A percentile compares a stretch with the other conserved stretches of the same genome.
Evolutionary conservation across 1,140 invertebrate species (phyloP).

Genomic region (Elysia chlorotica): DNA sequence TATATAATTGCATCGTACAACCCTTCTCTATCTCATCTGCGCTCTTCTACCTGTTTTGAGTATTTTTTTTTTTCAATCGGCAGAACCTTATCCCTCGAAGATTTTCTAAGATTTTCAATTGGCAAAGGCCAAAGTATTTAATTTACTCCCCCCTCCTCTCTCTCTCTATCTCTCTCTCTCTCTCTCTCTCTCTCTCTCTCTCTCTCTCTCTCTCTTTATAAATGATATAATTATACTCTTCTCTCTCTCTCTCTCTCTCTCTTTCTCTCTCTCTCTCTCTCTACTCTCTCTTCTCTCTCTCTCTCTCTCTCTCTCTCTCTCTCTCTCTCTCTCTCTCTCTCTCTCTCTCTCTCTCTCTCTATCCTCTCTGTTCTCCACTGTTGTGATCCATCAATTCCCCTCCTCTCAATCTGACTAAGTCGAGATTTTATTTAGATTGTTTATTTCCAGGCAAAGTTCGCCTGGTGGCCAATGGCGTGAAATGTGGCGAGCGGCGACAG

Average conservation of each 20-base stretch:
- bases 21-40: background rate
- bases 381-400: too few species aligned
- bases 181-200: constrained; percentile 4
- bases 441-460: too few species aligned
- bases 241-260: background rate
- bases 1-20: background rate
- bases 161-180: constrained; percentile 7
- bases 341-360: constrained; percentile 1
- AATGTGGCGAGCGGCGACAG: too few species aligned
- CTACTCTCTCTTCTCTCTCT: background rate
- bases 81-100: too few species aligned
- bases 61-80: background rate
- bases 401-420: too few species aligned
- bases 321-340: background rate
- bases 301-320: background rate
- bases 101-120: too few species aligned
- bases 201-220: background rate
- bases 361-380: background rate
- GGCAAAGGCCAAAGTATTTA: too few species aligned
- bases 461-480: too few species aligned
- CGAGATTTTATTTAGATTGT: too few species aligned
- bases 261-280: background rate
- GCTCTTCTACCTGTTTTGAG: background rate
- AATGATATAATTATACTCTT: background rate
- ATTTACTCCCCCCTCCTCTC: background rate